Conservation (phyloP, 2,113 vertebrate species). For the Hyaena hyaena region DNA sequence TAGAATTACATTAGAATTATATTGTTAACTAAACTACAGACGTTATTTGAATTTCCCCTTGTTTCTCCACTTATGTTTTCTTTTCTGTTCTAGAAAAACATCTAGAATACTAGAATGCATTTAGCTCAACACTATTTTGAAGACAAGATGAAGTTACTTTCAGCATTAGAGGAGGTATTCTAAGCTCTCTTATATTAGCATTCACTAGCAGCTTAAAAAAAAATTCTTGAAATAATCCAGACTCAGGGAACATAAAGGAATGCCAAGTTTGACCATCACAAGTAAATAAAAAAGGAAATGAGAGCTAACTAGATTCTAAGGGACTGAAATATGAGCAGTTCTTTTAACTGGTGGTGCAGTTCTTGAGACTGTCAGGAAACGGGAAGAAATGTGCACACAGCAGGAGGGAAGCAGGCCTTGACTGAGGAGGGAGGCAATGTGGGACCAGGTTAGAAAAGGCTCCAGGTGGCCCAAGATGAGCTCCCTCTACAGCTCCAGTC, state of each 20-base stretch:
- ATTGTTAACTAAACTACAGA: background rate
- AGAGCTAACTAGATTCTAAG: constrained; percentile 57
- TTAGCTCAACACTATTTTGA: background rate
- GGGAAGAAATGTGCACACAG: constrained; percentile 51
- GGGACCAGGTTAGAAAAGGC: background rate
- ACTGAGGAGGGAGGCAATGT: background rate
- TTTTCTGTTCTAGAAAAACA: background rate
- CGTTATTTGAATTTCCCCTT: background rate
- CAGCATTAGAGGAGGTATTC: background rate
- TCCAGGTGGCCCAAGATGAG: background rate
- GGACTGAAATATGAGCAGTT: constrained; percentile 62
- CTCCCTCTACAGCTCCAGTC: background rate
- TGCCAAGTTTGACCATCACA: constrained; percentile 61
- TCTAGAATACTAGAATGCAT: background rate
- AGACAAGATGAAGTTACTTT: background rate
- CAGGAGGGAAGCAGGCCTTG: background rate
- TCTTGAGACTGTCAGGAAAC: constrained; percentile 65
- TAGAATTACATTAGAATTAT: background rate
- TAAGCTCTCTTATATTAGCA: constrained; percentile 9
- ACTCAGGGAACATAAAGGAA: constrained; percentile 63
- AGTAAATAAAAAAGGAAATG: constrained; percentile 73
- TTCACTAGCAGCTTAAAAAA: background rate
- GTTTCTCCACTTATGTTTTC: background rate
- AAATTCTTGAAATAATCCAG: constrained; percentile 67
- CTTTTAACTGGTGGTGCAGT: constrained; percentile 31